A percentile compares a stretch with the other conserved stretches of the same genome.
Evolutionary conservation across 2,888 invertebrate genomes (phyloP).

Genomic region (Microplitis manilae): DNA sequence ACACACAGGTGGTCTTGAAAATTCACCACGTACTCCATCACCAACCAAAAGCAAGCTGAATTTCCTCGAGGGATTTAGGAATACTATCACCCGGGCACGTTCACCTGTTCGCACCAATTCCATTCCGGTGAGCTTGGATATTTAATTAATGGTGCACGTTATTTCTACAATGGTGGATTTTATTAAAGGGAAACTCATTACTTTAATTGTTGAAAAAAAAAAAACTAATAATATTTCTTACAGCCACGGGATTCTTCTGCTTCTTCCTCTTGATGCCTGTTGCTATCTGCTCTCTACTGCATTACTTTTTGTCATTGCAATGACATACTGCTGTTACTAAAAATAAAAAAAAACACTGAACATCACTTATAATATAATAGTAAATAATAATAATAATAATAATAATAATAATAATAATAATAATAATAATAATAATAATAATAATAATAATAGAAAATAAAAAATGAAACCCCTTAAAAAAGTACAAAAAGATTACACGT

Average conservation of each 20-base stretch:
- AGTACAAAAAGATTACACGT: conserved; percentile 39
- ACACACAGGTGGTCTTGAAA: conserved; percentile 57
- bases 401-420: conserved; percentile 35
- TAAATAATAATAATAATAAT: conserved; percentile 35
- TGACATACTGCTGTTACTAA: conserved; percentile 64
- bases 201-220: conserved; percentile 36
- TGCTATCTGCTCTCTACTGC: conserved; percentile 67
- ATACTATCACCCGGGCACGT: conserved; percentile 73
- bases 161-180: conserved; percentile 10
- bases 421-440: too few relatives aligned
- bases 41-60: conserved; percentile 72
- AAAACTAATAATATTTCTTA: conserved; percentile 58
- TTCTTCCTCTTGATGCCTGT: conserved; percentile 69
- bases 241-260: conserved; percentile 68
- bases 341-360: conserved; percentile 48
- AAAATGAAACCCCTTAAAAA: conserved; percentile 23
- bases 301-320: conserved; percentile 66
- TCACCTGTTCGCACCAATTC: conserved; percentile 68
- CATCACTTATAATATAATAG: conserved; percentile 46
- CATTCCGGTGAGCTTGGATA: conserved; percentile 65
- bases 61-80: conserved; percentile 78
- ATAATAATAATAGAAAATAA: conserved; percentile 18
- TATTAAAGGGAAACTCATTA: conserved; percentile 29
- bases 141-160: conserved; percentile 29
- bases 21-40: conserved; percentile 66